These are phyloP conservation scores for Rhynchopsitta pachyrhyncha DNA, from an alignment of 2,113 vertebrate genomes.

Conservation along the genomic window DNA sequence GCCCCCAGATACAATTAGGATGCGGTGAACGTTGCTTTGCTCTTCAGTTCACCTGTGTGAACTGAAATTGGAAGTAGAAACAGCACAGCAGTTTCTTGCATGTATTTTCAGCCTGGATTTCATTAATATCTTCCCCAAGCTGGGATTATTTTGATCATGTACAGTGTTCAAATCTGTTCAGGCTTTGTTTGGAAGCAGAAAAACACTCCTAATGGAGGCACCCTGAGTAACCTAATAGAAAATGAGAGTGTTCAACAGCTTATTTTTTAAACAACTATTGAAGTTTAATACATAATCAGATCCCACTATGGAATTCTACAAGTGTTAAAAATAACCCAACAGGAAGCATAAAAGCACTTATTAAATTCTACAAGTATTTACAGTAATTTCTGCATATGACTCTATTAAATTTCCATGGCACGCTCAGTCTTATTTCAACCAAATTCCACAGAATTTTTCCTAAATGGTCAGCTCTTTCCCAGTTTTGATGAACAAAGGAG, in stretches of 20 bases:
- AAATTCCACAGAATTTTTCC: constrained; percentile 14
- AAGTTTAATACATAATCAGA: constrained; percentile 37
- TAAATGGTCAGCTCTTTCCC: background rate
- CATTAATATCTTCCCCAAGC: constrained; percentile 24
- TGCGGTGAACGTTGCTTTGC: constrained; percentile 25
- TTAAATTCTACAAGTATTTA: constrained; percentile 63
- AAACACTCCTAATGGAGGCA: constrained; percentile 10
- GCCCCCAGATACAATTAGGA: constrained; percentile 4
- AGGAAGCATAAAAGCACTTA: constrained; percentile 61
- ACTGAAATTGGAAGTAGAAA: constrained; percentile 12
- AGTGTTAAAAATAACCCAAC: constrained; percentile 62
- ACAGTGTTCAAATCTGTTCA: background rate
- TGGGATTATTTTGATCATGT: constrained; percentile 36
- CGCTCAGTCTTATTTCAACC: background rate
- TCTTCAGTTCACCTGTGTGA: constrained; percentile 49
- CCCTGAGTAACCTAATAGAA: background rate
- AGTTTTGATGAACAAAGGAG: background rate
- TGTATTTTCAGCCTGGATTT: constrained; percentile 35
- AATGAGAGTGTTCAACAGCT: background rate
- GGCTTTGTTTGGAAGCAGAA: constrained; percentile 50
- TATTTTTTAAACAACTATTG: constrained; percentile 12
- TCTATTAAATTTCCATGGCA: constrained; percentile 43
- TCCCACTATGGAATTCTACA: background rate
- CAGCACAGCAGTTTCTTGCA: constrained; percentile 1
- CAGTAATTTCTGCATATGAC: constrained; percentile 49